Base-by-base conservation (phyloP, 2,113 vertebrate species). In the Falcunculus frontatus region DNA sequence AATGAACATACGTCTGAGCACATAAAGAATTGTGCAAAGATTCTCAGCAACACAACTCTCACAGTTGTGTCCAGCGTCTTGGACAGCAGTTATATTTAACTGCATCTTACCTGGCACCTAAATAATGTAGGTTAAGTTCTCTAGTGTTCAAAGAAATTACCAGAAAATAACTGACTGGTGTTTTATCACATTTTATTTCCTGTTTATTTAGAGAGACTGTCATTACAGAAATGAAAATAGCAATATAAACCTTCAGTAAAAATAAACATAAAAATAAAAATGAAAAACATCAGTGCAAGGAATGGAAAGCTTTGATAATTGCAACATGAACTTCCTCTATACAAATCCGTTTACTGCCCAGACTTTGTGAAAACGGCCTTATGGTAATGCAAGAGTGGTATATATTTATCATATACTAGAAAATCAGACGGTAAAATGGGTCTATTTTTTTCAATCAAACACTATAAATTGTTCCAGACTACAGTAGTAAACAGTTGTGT, bases 171-270 rank as follows among this genome's bases (percentile, higher is more conserved):
- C 78, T 94, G 84, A 85, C 37, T 77, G 56, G 13, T 74, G 59
- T 73, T 96, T 83, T 39, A 87, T 82, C 49, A 63, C 11, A 42
- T 70, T 91, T 87, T 94, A 91, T 89, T 87, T 93, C 39, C 55
- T 85, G 59, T 87, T 91, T 87, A 83, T 91, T 94, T 94, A 93
- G 72, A 94, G 30, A 14, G 27, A 57, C 11, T 91, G 63, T 69
- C 63, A 86, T 94, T 80, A 74, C 46, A 88, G 55, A 93, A 91
- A 93, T 94, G 57, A 91, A 96, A 97, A 88, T 47, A 88, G 19
- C 42, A 70, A 69, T 62, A 60, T 62, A 90, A 88, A 50, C 12
- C 30, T 79, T 94, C 67, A 93, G 35, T 79, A 93, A 91, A 95
- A 91, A 79, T 37, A 72, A 93, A 59, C 49, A 97, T 91, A 57